These are phyloP conservation scores for Sitta europaea DNA, from an alignment of 2,113 vertebrate species.

Conservation along the genomic window DNA sequence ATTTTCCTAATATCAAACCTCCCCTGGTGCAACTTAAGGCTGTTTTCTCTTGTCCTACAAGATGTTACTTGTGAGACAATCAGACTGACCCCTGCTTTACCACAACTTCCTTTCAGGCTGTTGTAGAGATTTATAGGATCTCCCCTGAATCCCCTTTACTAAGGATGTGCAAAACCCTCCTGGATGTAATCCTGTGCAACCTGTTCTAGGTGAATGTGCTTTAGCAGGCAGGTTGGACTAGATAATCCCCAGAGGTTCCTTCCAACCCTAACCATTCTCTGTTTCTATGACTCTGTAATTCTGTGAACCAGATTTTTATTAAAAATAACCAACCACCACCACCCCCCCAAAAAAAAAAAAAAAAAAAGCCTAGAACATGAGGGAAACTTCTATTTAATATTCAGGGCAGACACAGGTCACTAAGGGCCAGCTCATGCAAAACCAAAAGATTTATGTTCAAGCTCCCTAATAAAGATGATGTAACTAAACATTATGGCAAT, in stretches of 20 bases:
- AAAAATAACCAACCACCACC: not conserved
- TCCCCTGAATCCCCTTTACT: not conserved
- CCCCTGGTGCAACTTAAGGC: not conserved
- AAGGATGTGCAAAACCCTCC: not conserved
- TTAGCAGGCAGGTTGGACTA: not conserved
- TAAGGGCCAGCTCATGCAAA: not conserved
- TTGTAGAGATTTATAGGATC: not conserved
- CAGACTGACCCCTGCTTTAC: not conserved
- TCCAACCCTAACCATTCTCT: not conserved
- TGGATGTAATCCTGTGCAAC: not conserved
- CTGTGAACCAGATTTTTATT: not conserved
- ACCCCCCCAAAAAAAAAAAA: not conserved
- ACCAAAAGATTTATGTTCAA: not conserved
- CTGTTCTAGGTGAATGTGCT: not conserved
- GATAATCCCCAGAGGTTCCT: not conserved
- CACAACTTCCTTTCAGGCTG: not conserved
- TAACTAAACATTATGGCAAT: not conserved
- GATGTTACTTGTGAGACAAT: not conserved
- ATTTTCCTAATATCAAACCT: too few relatives aligned
- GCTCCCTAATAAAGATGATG: not conserved
- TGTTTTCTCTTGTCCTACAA: not conserved
- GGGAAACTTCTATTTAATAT: not conserved
- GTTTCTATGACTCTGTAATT: not conserved
- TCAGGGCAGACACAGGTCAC: not conserved
- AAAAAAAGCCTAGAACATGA: not conserved